Evolutionary conservation across 2,797 vertebrate species (phyloP).

Genomic region (Gymnodraco acuticeps): DNA sequence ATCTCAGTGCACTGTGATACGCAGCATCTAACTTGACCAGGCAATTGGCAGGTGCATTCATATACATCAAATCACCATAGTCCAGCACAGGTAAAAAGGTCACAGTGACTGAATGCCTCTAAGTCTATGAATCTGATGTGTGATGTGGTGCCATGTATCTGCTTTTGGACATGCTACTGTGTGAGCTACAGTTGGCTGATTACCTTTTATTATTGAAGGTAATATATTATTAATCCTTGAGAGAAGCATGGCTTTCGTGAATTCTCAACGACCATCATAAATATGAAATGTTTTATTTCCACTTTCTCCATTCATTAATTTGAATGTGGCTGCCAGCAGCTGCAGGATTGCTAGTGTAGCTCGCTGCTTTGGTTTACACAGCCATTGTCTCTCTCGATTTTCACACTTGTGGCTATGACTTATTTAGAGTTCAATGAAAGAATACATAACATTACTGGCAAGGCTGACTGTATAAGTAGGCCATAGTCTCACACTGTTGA

Average conservation of each 20-base stretch:
- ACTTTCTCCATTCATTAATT: slow-evolving; percentile 72
- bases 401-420: slow-evolving; percentile 75
- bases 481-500: slow-evolving; percentile 71
- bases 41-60: no score
- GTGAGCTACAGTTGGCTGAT: slow-evolving; percentile 68
- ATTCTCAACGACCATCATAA: slow-evolving; percentile 77
- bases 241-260: slow-evolving; percentile 61
- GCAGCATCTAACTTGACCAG: no score
- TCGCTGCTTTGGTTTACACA: slow-evolving; percentile 53
- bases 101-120: neutral
- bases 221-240: slow-evolving; percentile 77
- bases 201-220: slow-evolving; percentile 80
- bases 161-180: slow-evolving; percentile 59
- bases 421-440: slow-evolving; percentile 80
- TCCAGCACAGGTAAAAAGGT: no score
- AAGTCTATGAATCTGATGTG: slow-evolving; percentile 30
- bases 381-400: slow-evolving; percentile 51
- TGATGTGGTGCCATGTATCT: slow-evolving; percentile 57
- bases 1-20: no score
- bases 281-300: slow-evolving; percentile 77
- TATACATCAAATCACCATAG: no score
- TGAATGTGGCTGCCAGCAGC: slow-evolving; percentile 63
- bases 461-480: slow-evolving; percentile 78
- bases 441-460: slow-evolving; percentile 76
- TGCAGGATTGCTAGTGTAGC: slow-evolving; percentile 43